phyloP scores from a whole-genome alignment of 2,113 vertebrate species.

The Pimephales promelas region DNA sequence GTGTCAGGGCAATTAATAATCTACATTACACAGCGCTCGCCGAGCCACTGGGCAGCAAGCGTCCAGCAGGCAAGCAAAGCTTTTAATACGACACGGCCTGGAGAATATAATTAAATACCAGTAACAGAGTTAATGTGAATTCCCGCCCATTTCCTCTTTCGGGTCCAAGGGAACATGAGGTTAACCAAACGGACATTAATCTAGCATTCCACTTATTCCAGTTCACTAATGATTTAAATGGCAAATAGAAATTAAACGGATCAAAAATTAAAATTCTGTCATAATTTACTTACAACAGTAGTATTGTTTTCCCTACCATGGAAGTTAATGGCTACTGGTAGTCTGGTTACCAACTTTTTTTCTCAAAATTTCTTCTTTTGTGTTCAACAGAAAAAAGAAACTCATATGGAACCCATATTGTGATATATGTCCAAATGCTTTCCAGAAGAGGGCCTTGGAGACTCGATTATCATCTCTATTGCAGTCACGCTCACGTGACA shows the following conservation, averaged over 20 bases:
- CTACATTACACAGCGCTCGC: constrained; percentile 44
- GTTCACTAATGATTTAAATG: not conserved
- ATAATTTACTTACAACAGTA: no score
- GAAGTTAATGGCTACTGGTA: no score
- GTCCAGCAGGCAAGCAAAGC: constrained; percentile 41
- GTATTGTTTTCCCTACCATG: no score
- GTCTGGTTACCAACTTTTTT: no score
- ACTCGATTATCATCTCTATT: no score
- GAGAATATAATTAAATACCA: constrained; percentile 54
- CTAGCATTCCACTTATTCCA: constrained; percentile 18
- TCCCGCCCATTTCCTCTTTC: constrained; percentile 33
- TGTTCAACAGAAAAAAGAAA: no score
- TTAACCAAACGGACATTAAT: constrained; percentile 38
- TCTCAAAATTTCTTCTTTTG: no score
- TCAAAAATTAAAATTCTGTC: not conserved
- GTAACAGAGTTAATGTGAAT: constrained; percentile 52
- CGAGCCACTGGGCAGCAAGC: constrained; percentile 45
- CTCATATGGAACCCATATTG: no score
- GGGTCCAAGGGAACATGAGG: constrained; percentile 40
- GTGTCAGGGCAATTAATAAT: constrained; percentile 57
- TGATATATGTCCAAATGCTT: no score
- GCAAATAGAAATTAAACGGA: not conserved
- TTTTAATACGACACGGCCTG: constrained; percentile 45
- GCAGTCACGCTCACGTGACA: no score
- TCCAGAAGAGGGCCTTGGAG: no score